Base-by-base conservation (phyloP, 2,797 vertebrate genomes). In the Brachyrhaphis roseni region DNA sequence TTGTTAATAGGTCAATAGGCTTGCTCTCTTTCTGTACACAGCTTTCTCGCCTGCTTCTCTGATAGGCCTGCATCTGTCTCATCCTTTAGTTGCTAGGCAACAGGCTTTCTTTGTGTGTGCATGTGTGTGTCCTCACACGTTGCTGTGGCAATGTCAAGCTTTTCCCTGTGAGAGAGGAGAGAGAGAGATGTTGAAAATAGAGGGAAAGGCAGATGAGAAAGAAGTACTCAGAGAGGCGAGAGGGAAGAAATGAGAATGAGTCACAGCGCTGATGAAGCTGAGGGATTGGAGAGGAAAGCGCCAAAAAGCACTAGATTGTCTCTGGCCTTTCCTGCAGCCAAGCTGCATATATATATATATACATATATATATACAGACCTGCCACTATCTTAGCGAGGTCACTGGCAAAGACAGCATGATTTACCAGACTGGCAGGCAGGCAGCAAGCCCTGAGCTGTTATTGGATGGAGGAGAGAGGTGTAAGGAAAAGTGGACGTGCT, bases 21-120 rank as follows among this genome's bases (percentile, higher is more conserved):
- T 89, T 83, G 84, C 88, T 89, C 88, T 90, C 88, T 92, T 81
- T 81, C 68, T 39, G 77, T 89, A 87, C 84, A 88, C 66, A 51
- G 82, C 84, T 92, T 82, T 91, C 91, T 93, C 81, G 87, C 91
- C 84, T 86, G 86, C 86, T 94, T 84, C 87, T 93, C 89, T 87
- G 89, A 93, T 95, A 95, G 91, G 90, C 87, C 91, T 87, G 89
- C 95, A 95, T 95, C 93, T 95, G 93, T 94, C 93, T 95, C 91
- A 94, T 95, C 93, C 92, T 88, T 91, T 90, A 89, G 95, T 96
- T 95, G 94, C 96, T 95, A 96, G 91, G 96, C 93, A 96, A 96
- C 96, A 95, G 91, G 91, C 91, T 91, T 92, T 90, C 88, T 47
- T 41, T 90, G 82, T 90, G 80, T 87, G 84, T 73, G 80, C 78